Evolutionary conservation across 2,113 vertebrate species (phyloP).

Genomic region (Syngnathus typhle): DNA sequence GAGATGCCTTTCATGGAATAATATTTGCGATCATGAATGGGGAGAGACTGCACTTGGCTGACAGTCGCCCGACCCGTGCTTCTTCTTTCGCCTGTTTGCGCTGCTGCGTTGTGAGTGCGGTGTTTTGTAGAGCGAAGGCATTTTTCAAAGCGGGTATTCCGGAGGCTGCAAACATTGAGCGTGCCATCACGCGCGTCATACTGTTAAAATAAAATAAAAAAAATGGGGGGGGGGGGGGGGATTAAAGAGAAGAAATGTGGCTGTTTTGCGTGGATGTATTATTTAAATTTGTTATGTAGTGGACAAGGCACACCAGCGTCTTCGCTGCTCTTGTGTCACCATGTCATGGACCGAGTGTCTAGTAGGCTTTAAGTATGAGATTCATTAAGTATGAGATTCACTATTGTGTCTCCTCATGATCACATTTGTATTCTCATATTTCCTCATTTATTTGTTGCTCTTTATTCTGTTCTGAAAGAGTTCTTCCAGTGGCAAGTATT

Average conservation of each 20-base stretch:
- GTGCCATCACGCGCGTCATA: neutral
- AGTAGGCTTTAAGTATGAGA: slow-evolving; percentile 23
- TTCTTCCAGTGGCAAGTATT: neutral
- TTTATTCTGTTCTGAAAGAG: neutral
- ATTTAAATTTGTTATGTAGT: neutral
- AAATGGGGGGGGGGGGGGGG: neutral
- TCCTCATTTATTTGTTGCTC: neutral
- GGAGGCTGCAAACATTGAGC: neutral
- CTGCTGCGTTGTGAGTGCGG: neutral
- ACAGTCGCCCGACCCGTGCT: slow-evolving; percentile 16
- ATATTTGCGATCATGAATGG: slow-evolving; percentile 13
- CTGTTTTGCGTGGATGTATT: too few relatives aligned
- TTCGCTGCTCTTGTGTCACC: slow-evolving; percentile 14
- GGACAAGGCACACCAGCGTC: neutral
- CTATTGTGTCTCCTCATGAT: slow-evolving; percentile 16
- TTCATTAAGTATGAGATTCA: slow-evolving; percentile 20
- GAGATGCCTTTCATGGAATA: slow-evolving; percentile 42
- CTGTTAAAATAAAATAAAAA: neutral
- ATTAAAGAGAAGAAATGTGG: too few relatives aligned
- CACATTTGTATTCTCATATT: neutral
- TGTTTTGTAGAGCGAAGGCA: neutral
- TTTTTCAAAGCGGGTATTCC: neutral
- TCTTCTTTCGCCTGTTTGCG: slow-evolving; percentile 11
- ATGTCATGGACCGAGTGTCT: slow-evolving; percentile 13
- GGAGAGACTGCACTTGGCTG: slow-evolving; percentile 10